Percentiles rank a stretch among this genome's conserved stretches.
Conservation (phyloP, 2,113 vertebrate species). For the Centropus unirufus region DNA sequence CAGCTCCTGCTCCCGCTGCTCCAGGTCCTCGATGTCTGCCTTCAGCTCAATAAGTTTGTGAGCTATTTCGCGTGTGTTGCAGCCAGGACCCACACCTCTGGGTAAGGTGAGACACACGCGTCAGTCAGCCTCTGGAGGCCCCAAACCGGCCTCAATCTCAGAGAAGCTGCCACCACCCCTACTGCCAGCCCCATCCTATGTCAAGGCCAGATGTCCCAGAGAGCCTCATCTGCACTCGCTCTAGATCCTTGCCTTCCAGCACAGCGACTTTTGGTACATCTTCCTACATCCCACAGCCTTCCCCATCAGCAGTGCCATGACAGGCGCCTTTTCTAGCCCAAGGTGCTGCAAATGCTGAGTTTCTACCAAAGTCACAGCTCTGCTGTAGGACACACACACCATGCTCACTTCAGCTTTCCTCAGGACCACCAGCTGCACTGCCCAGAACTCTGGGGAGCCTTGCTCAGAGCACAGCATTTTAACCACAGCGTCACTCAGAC, state of each 20-base stretch:
- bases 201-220: neutral
- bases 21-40: constrained; percentile 94
- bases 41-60: constrained; percentile 98
- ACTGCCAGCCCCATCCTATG: neutral
- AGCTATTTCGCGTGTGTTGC: constrained; percentile 96
- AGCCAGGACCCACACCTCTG: constrained; percentile 97
- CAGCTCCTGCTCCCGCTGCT: constrained; percentile 90
- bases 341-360: neutral
- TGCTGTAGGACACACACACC: neutral
- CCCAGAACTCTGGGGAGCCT: neutral
- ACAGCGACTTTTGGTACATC: neutral
- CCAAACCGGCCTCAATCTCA: neutral
- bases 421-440: neutral
- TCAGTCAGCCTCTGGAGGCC: neutral
- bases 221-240: neutral
- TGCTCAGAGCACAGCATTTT: neutral
- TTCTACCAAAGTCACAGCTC: neutral
- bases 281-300: neutral
- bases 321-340: neutral
- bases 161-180: neutral
- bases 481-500: neutral
- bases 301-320: neutral
- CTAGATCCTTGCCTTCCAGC: neutral
- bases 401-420: neutral
- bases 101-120: neutral